These are phyloP conservation scores for Ciconia nigra DNA, from an alignment of 2,797 vertebrate species.

Conservation along the genomic window DNA sequence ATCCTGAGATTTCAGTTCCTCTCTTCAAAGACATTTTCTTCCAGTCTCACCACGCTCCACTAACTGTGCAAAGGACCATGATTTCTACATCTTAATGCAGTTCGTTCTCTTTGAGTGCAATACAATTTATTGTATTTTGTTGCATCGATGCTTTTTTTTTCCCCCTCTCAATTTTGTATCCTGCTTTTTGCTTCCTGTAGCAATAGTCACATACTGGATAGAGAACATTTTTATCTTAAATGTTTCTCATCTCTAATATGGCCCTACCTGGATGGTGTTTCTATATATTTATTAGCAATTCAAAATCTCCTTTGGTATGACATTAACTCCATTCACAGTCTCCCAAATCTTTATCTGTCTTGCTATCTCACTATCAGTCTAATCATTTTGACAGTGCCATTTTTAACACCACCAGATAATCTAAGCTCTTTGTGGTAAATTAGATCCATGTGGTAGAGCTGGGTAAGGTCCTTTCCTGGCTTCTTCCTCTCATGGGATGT, in stretches of 20 bases:
- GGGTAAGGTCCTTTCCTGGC: not conserved
- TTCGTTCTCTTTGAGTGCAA: not conserved
- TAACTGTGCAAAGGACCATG: not conserved
- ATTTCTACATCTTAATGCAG: not conserved
- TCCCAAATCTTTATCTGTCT: not conserved
- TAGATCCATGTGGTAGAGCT: not conserved
- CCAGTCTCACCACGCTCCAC: not conserved
- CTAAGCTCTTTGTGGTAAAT: not conserved
- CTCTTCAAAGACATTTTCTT: not conserved
- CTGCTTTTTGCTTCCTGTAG: not conserved
- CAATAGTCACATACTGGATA: not conserved
- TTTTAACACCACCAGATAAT: not conserved
- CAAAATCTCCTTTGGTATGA: not conserved
- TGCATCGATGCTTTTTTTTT: accelerated
- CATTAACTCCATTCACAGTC: not conserved
- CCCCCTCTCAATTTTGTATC: not conserved
- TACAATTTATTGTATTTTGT: not conserved
- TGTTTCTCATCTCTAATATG: not conserved
- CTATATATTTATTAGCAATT: not conserved
- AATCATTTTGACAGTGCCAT: not conserved
- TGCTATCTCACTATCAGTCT: not conserved
- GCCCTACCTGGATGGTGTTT: not conserved
- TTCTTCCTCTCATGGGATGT: not conserved
- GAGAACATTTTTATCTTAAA: not conserved
- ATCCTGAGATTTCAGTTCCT: not conserved